Evolutionary conservation across 2,797 vertebrate genomes (phyloP), one percentile per base, ranked within the genome.

Genomic region (Hybognathus amarus): DNA sequence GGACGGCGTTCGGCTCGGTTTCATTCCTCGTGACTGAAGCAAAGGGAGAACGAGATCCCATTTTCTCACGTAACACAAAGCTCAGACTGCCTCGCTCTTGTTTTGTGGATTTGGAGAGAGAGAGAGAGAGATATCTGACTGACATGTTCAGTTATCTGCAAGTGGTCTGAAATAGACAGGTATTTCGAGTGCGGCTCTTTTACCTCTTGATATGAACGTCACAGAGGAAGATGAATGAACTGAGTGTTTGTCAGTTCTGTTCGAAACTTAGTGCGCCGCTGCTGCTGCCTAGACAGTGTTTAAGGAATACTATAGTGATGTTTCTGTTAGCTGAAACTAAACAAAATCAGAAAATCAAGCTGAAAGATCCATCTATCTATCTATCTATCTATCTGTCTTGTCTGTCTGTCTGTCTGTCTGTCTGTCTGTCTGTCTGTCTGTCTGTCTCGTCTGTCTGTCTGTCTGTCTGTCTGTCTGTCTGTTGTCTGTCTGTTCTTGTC

Each of bases 91-190:
- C 79, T 47, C 20, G 9, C 66, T 24, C 56, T 71, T 54, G 30
- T 40, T 79, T 30, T 61, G 68, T 24, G 20, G 66, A 42, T 54
- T 77, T 36, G 40, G 2, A 63, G 64, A 33, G 54, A 42, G 42
- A 78, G 59, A 78, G 59, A 59, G 27, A 33, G 50, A 27, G 47
- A 71, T 42, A 24, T 82, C 22, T 61, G 67, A 78, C 61, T 85
- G 80, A 74, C 76, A 59, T 63, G 77, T 75, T 77, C 47, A 27
- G 67, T 83, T 83, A 59, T 30, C 81, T 80, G 42, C 63, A 10
- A 86, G 73, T 17, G 10, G 40, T 56, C 66, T 76, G 52, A 80
- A 79, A 83, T 86, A 59, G 33, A 24, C 36, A 4, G 24, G 50
- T 17, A 18, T 50, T 63, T 38, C 33, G 38, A 71, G 54, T 38